Percentiles rank a stretch among this genome's conserved stretches.
Conservation (phyloP, 2,888 invertebrate genomes). For the Drosophila paucipuncta region DNA sequence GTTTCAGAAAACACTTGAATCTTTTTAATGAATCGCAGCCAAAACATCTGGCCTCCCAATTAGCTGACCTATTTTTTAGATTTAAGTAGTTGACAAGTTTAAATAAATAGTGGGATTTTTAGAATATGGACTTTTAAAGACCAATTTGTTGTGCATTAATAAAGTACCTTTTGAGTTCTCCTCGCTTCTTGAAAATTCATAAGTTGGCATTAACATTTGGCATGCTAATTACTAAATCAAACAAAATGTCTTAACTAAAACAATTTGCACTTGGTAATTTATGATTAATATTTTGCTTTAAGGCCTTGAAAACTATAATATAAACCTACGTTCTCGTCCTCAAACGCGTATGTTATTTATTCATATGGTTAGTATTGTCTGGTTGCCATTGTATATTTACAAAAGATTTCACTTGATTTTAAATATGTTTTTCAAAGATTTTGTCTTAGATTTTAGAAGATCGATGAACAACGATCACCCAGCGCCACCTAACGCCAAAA, state of each 20-base stretch:
- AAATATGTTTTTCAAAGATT: not conserved
- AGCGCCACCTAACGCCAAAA: constrained; percentile 61
- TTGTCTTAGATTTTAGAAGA: not conserved
- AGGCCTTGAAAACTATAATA: constrained; percentile 32
- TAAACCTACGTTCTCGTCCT: constrained; percentile 34
- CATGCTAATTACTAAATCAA: constrained; percentile 7
- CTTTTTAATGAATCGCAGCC: constrained; percentile 23
- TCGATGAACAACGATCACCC: constrained; percentile 31
- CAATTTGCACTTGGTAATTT: constrained; percentile 15
- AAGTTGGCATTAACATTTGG: not conserved
- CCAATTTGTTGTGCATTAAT: not conserved
- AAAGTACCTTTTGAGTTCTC: not conserved
- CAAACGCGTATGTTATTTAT: constrained; percentile 19
- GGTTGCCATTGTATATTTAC: not conserved
- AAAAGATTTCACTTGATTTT: not conserved
- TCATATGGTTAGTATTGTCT: constrained; percentile 26
- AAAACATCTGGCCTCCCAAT: constrained; percentile 46
- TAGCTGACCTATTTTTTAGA: constrained; percentile 49
- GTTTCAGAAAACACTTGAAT: constrained; percentile 37
- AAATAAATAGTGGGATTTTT: constrained; percentile 18
- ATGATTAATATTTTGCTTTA: constrained; percentile 15
- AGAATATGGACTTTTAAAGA: not conserved
- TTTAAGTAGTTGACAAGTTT: constrained; percentile 13
- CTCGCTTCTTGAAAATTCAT: not conserved
- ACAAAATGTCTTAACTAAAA: not conserved